Conservation (phyloP, 53 echinoderm and acorn worm genomes). For the Arbacia lixula region DNA sequence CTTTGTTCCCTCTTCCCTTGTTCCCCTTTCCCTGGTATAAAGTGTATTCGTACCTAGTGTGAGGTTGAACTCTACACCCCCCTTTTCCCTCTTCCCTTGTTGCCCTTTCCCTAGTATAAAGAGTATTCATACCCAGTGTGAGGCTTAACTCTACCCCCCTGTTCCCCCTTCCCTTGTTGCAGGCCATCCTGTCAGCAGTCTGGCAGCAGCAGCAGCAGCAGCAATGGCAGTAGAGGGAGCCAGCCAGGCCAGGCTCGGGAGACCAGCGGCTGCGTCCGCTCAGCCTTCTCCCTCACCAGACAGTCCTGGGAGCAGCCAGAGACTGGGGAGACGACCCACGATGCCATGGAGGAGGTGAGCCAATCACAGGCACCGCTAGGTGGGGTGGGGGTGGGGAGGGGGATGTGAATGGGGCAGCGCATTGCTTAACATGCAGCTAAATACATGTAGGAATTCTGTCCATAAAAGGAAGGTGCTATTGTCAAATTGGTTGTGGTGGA, state of each 20-base stretch:
- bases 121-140: background rate
- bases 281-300: conserved; percentile 39
- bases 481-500: too few species aligned
- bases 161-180: background rate
- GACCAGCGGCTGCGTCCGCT: background rate
- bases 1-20: too few species aligned
- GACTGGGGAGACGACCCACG: conserved; percentile 47
- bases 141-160: background rate
- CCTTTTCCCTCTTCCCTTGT: too few species aligned
- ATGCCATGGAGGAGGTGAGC: conserved; percentile 32
- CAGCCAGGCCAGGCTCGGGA: conserved; percentile 27
- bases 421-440: too few species aligned
- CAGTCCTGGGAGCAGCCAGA: conserved; percentile 47
- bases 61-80: too few species aligned
- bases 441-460: too few species aligned
- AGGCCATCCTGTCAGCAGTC: conserved; percentile 29
- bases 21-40: too few species aligned
- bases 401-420: too few species aligned
- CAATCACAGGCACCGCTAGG: conserved; percentile 12
- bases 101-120: too few species aligned
- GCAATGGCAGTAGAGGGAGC: conserved; percentile 9
- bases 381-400: conserved; percentile 10
- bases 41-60: too few species aligned
- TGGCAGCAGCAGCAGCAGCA: conserved; percentile 3
- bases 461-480: too few species aligned